phyloP scores from a whole-genome alignment of 1,140 invertebrate genomes.

The Hycleus phaleratus region DNA sequence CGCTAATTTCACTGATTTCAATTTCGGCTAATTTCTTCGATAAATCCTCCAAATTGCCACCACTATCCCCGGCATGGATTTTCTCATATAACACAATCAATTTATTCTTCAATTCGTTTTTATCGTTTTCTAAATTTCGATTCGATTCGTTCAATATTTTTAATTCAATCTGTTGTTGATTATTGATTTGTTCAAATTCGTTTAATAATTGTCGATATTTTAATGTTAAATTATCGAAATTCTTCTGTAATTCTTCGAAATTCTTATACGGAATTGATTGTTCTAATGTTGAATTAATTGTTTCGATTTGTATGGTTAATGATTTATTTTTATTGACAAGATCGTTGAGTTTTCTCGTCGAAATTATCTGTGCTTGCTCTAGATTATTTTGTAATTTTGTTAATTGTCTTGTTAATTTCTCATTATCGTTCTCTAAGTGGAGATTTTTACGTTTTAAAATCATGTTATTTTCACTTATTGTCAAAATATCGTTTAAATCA shows the following conservation, averaged over 20 bases:
- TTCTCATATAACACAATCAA: constrained; percentile 17
- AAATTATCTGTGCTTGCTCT: constrained; percentile 29
- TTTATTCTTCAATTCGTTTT: constrained; percentile 29
- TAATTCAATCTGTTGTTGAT: constrained; percentile 18
- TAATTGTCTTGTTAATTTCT: constrained; percentile 33
- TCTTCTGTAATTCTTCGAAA: constrained; percentile 34
- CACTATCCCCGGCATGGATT: constrained; percentile 5
- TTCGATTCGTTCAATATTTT: constrained; percentile 30
- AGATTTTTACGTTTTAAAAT: constrained; percentile 8
- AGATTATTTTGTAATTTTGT: constrained; percentile 36
- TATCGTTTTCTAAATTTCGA: constrained; percentile 31
- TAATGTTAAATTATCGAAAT: constrained; percentile 38
- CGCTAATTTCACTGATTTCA: constrained; percentile 34
- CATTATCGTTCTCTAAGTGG: constrained; percentile 16
- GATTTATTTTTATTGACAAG: constrained; percentile 32
- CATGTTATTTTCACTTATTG: constrained; percentile 4
- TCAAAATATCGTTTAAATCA: not conserved
- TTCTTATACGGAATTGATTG: constrained; percentile 33
- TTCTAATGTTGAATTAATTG: constrained; percentile 32
- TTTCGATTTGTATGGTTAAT: constrained; percentile 31
- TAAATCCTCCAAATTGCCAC: constrained; percentile 17
- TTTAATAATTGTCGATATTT: constrained; percentile 37
- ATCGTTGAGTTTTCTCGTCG: constrained; percentile 34
- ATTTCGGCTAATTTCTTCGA: constrained; percentile 26
- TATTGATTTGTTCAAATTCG: constrained; percentile 24